phyloP scores from a whole-genome alignment of 1,140 invertebrate species.

The Heliconius nattereri region DNA sequence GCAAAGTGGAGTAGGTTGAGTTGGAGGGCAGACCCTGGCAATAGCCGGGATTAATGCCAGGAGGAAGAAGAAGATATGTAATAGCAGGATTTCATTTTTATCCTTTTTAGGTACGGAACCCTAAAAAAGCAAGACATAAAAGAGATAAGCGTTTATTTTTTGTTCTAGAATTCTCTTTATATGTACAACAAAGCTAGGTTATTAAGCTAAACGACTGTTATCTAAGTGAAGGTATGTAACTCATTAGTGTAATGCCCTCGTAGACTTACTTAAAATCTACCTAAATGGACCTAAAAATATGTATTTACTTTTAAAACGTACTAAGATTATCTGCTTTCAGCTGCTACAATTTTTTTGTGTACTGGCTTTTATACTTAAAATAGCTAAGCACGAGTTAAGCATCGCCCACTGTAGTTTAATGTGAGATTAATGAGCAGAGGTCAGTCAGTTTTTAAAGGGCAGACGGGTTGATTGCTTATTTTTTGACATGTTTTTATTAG shows the following conservation, averaged over 20 bases:
- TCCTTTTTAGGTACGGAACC: too few relatives aligned
- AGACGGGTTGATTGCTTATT: too few relatives aligned
- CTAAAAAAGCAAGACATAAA: background rate
- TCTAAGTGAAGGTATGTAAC: conserved; percentile 3
- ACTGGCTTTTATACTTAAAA: background rate
- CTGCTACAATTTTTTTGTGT: background rate
- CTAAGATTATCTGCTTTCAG: background rate
- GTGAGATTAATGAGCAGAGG: background rate
- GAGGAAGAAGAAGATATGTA: too few relatives aligned
- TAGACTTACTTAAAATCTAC: background rate
- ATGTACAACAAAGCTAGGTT: background rate
- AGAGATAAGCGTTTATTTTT: background rate
- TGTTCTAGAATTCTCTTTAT: background rate
- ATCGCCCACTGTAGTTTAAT: background rate
- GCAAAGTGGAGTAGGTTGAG: too few relatives aligned
- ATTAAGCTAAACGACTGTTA: conserved; percentile 2
- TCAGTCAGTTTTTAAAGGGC: background rate
- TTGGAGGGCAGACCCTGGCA: too few relatives aligned
- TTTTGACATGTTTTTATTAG: too few relatives aligned
- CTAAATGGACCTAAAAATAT: conserved; percentile 12
- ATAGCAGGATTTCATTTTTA: too few relatives aligned
- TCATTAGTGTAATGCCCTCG: conserved; percentile 1
- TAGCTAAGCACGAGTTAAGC: background rate
- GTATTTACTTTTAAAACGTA: conserved; percentile 6
- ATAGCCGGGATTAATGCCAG: too few relatives aligned